phyloP scores from a whole-genome alignment of 2,888 invertebrate species.

The Rhingia campestris region DNA sequence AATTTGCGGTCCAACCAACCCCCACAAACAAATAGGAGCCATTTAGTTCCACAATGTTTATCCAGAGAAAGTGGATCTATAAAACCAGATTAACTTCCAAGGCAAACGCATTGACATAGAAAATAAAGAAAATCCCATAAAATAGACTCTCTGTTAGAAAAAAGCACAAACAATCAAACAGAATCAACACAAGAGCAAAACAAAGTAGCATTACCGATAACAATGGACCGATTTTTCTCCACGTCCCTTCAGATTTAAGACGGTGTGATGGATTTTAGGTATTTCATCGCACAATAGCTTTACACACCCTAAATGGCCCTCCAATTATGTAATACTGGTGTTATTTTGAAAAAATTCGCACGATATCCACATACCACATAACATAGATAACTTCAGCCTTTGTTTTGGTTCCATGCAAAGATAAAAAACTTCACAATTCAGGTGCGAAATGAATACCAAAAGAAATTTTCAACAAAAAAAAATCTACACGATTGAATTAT shows the following conservation, averaged over 20 bases:
- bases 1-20: conserved; percentile 9
- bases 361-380: not conserved
- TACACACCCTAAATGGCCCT: conserved; percentile 7
- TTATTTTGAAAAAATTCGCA: not conserved
- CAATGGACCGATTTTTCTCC: not conserved
- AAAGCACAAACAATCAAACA: conserved; percentile 8
- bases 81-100: conserved; percentile 46
- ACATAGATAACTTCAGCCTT: conserved; percentile 29
- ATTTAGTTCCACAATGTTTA: not conserved
- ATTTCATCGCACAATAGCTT: not conserved
- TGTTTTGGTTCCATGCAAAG: conserved; percentile 27
- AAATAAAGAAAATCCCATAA: conserved; percentile 31
- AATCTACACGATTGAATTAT: conserved; percentile 32
- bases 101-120: conserved; percentile 35
- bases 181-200: not conserved
- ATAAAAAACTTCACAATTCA: conserved; percentile 15
- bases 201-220: conserved; percentile 13
- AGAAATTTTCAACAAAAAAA: not conserved
- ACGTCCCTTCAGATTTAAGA: not conserved
- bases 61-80: conserved; percentile 25
- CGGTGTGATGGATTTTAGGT: conserved; percentile 18
- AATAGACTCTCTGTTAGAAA: conserved; percentile 6
- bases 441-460: conserved; percentile 9
- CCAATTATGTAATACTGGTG: not conserved
- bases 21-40: not conserved